Evolutionary conservation across 2,888 invertebrate genomes (phyloP), one percentile per base, ranked within the genome.

Genomic region (Pseudococcus viburni): DNA sequence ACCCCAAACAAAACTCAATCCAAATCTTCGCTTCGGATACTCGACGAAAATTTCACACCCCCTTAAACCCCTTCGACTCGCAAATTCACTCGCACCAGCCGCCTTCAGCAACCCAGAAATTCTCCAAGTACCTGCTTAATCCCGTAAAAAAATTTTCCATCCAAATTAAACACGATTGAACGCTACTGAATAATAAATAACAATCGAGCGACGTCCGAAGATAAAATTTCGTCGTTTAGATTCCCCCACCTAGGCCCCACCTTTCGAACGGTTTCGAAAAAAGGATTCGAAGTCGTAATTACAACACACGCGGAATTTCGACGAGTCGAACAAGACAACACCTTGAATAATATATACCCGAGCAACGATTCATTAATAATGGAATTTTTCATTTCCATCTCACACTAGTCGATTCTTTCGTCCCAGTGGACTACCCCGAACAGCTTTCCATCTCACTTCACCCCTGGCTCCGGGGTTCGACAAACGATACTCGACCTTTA

Each of bases 341-440:
- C 73, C 33, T 73, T 73, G 33, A 73, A 73, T 73, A 73, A 73
- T 73, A 73, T 33, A 73, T 73, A 73, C 73, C 33, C 73, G 39
- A 73, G 73, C 11, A 22, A 64, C 73, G 73, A 73, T 73, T 73
- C 73, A 73, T 73, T 73, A 73, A 73, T 73, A 73, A 73, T 73
- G 33, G 17, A 73, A 73, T 73, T 73, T 73, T 73, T 73, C 73
- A 73, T 73, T 73, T 73, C 73, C 15, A 73, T 73, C 73, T 73
- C 73, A 73, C 73, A 73, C 73, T 0, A 26, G 73, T 73, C 26
- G 33, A 73, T 73, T 73, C 73, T 33, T 39, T 73, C 33, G 15
- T 73, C 33, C 73, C 73, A 22, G 12, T 11, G 22, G 64, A 15
- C 5, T 17, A 15, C 73, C 68, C 73, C 73, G 33, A 15, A 5